Evolutionary conservation across 2,888 invertebrate genomes (phyloP).

Genomic region (Latrodectus hesperus): DNA sequence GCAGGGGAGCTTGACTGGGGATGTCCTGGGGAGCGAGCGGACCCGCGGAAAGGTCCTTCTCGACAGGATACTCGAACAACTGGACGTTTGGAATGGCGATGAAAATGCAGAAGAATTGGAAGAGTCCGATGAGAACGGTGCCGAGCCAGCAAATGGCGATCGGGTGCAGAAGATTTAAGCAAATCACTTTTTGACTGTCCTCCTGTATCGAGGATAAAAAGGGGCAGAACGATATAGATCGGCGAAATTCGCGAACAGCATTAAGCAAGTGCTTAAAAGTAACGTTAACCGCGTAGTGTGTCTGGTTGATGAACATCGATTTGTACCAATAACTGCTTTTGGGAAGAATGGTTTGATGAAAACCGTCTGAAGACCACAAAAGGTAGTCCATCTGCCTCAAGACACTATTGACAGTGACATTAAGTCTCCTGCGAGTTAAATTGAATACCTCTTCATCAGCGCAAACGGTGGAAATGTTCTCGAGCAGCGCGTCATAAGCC

Average conservation of each 20-base stretch:
- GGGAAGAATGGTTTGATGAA: neutral
- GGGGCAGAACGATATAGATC: constrained; percentile 26
- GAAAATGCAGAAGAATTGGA: neutral
- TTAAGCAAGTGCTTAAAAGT: constrained; percentile 6
- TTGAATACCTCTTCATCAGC: neutral
- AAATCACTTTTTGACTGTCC: constrained; percentile 1
- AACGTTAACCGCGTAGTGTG: neutral
- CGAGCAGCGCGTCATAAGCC: neutral
- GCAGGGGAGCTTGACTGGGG: too few relatives aligned
- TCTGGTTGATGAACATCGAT: neutral
- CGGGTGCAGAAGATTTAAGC: constrained; percentile 8
- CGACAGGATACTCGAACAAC: neutral
- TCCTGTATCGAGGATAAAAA: neutral
- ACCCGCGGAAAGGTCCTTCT: neutral
- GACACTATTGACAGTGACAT: neutral
- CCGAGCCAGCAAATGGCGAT: constrained; percentile 25
- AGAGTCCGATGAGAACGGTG: constrained; percentile 7
- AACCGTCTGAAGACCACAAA: neutral
- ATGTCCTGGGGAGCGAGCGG: too few relatives aligned
- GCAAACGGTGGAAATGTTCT: neutral
- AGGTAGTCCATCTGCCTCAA: neutral
- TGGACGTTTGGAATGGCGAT: neutral
- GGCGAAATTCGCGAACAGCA: neutral
- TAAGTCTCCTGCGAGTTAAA: neutral
- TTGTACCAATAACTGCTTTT: neutral